Conservation (phyloP, 2,888 invertebrate species). For the Frankliniella intonsa region DNA sequence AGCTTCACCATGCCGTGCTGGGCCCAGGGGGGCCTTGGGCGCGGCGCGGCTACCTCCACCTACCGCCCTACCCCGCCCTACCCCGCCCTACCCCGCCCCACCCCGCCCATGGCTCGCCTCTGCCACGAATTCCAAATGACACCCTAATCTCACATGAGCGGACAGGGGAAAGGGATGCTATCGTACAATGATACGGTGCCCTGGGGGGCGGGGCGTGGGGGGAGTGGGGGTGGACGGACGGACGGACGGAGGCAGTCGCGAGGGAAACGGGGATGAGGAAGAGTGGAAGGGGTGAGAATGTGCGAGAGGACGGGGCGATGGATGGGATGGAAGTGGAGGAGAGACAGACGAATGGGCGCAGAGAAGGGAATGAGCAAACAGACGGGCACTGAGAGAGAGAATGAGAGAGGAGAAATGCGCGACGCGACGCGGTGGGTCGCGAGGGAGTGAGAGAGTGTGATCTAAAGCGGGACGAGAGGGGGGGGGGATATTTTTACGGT, state of each 20-base stretch:
- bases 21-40: no score
- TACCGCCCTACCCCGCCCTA: no score
- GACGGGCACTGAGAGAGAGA: slow-evolving; percentile 27
- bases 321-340: slow-evolving; percentile 18
- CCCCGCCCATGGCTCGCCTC: no score
- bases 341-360: background rate
- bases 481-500: background rate
- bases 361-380: background rate
- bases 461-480: background rate
- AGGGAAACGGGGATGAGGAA: background rate
- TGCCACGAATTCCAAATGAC: no score
- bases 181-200: no score
- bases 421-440: no score
- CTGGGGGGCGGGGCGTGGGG: background rate
- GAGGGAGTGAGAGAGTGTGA: slow-evolving; percentile 27
- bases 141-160: no score
- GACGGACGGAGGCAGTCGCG: background rate
- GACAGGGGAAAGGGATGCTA: no score
- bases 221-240: background rate
- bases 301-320: background rate
- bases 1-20: no score
- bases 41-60: no score
- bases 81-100: no score
- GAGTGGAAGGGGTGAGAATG: background rate
- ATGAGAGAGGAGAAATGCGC: slow-evolving; percentile 27